Percentiles rank a stretch among this genome's conserved stretches.
These are phyloP conservation scores for Falco novaeseelandiae DNA, from an alignment of 2,797 vertebrate species.

Conservation along the genomic window DNA sequence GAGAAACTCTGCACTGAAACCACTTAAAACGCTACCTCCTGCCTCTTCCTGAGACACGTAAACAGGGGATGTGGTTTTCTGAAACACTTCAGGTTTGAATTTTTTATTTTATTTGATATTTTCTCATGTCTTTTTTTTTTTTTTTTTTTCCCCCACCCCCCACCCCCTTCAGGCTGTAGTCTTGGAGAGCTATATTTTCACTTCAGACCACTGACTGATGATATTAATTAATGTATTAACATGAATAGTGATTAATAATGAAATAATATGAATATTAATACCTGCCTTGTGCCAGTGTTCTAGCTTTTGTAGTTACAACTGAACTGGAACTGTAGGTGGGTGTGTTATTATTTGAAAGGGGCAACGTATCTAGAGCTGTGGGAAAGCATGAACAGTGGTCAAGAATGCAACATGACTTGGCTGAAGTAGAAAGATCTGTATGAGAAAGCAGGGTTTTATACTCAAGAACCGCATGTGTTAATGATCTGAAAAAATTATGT, in stretches of 20 bases:
- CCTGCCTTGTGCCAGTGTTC: not conserved
- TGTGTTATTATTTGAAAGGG: constrained; percentile 7
- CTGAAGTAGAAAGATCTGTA: not conserved
- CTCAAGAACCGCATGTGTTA: not conserved
- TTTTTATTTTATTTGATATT: not conserved
- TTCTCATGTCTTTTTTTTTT: not conserved
- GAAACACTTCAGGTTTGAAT: not conserved
- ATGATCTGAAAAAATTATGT: not conserved
- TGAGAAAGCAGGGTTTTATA: not conserved
- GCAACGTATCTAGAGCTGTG: not conserved
- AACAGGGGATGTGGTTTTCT: not conserved
- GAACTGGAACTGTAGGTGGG: not conserved
- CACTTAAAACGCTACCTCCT: not conserved
- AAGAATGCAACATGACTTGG: not conserved
- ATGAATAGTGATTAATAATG: not conserved
- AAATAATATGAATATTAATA: not conserved
- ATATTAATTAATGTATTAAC: not conserved
- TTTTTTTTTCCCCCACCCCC: no score
- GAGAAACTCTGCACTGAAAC: not conserved
- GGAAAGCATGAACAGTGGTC: not conserved
- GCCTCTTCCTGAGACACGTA: not conserved
- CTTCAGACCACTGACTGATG: not conserved
- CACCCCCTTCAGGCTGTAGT: not conserved
- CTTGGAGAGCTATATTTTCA: not conserved
- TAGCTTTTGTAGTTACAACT: not conserved